A percentile compares a stretch with the other conserved stretches of the same genome.
These are phyloP conservation scores for Percina caprodes DNA, from an alignment of 2,113 vertebrate genomes.

Conservation along the genomic window DNA sequence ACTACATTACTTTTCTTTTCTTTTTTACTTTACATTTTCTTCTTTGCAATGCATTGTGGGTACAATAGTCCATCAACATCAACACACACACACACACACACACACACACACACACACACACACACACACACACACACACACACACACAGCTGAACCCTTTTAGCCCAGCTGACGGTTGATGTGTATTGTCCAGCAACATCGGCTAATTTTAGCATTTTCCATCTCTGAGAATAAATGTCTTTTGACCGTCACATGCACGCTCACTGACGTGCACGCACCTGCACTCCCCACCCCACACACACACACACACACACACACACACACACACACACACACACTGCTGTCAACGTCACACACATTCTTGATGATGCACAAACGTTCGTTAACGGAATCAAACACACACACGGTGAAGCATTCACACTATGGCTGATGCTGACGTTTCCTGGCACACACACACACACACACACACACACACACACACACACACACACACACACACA, in stretches of 20 bases:
- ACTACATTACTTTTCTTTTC: too few relatives aligned
- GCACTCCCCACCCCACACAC: constrained; percentile 20
- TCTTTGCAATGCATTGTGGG: background rate
- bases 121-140: constrained; percentile 36
- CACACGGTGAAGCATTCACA: constrained; percentile 14
- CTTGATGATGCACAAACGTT: constrained; percentile 42
- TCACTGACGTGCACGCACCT: background rate
- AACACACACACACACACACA: constrained; percentile 9
- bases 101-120: constrained; percentile 33
- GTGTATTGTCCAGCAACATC: constrained; percentile 81
- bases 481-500: background rate
- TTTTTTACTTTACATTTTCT: background rate
- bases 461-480: constrained; percentile 12
- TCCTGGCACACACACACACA: constrained; percentile 11
- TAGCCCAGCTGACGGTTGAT: constrained; percentile 52
- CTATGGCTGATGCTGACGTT: constrained; percentile 28
- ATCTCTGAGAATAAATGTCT: constrained; percentile 79
- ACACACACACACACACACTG: constrained; percentile 22
- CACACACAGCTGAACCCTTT: constrained; percentile 39
- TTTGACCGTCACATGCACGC: constrained; percentile 51
- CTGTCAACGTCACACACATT: constrained; percentile 39
- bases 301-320: constrained; percentile 23
- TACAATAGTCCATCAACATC: background rate
- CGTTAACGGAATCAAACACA: background rate
- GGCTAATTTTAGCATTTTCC: constrained; percentile 83